A percentile compares a stretch with the other conserved stretches of the same genome.
Conservation (phyloP, 2,797 vertebrate genomes). For the Microchirus variegatus region DNA sequence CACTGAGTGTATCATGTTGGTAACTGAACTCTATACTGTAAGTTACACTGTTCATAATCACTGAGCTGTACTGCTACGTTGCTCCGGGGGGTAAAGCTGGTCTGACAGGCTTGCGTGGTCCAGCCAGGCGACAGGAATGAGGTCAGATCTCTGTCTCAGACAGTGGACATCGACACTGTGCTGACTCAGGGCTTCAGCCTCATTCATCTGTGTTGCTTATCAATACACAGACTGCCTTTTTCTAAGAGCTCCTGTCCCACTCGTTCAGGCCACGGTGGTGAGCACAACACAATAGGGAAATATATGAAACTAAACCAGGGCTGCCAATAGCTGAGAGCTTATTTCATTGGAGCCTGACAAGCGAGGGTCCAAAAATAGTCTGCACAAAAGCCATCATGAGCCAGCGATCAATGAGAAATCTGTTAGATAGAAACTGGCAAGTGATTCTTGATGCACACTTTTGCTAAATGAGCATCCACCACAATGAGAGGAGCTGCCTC, state of each 20-base stretch:
- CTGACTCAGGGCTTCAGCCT: constrained; percentile 74
- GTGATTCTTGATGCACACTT: constrained; percentile 29
- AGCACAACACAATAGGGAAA: constrained; percentile 38
- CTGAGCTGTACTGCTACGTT: constrained; percentile 25
- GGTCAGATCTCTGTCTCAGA: constrained; percentile 74
- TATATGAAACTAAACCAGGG: constrained; percentile 36
- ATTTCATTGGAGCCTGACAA: constrained; percentile 50
- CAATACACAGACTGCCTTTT: constrained; percentile 65
- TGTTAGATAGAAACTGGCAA: constrained; percentile 22
- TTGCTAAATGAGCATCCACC: constrained; percentile 9
- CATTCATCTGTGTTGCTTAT: constrained; percentile 73
- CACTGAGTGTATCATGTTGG: neutral
- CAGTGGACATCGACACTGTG: constrained; percentile 63
- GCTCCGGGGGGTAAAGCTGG: constrained; percentile 41
- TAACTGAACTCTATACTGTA: constrained; percentile 15
- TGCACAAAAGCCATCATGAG: constrained; percentile 1
- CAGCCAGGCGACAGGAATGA: constrained; percentile 66
- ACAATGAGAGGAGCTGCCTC: constrained; percentile 43
- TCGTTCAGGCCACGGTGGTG: constrained; percentile 9
- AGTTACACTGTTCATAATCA: constrained; percentile 25
- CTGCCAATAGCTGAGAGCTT: constrained; percentile 30
- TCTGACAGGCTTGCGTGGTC: constrained; percentile 45
- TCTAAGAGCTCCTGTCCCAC: constrained; percentile 26
- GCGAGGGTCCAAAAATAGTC: constrained; percentile 46
- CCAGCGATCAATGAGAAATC: constrained; percentile 52